phyloP scores from a whole-genome alignment of 2,888 invertebrate genomes.

The Cerceris rybyensis region DNA sequence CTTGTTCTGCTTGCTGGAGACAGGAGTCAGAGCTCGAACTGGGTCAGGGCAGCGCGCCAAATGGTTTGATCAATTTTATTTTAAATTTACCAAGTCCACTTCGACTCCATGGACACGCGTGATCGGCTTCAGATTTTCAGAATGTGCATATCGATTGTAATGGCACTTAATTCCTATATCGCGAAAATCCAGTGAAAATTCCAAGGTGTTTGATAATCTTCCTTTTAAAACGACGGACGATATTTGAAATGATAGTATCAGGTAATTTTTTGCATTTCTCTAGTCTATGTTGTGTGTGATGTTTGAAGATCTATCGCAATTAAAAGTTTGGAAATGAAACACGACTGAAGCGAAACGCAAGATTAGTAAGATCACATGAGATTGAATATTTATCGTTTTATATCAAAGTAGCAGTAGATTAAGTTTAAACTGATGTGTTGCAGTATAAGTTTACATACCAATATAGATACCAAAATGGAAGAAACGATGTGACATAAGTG shows the following conservation, averaged over 20 bases:
- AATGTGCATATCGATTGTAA: constrained; percentile 39
- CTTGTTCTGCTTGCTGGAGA: constrained; percentile 69
- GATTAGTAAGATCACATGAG: no score
- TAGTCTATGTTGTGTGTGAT: background rate
- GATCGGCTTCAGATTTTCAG: constrained; percentile 53
- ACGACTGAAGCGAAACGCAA: no score
- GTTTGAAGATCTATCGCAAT: background rate
- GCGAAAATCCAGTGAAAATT: background rate
- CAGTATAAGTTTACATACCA: no score
- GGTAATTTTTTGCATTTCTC: background rate
- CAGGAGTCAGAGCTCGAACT: constrained; percentile 73
- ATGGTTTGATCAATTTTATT: constrained; percentile 77
- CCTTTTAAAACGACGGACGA: background rate
- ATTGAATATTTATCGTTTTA: no score
- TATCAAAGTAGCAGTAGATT: no score
- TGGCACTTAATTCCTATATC: constrained; percentile 14
- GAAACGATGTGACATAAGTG: no score
- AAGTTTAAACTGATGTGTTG: no score
- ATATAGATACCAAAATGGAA: no score
- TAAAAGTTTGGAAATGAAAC: background rate
- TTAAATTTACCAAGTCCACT: constrained; percentile 74
- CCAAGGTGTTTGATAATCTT: background rate
- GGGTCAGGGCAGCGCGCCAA: constrained; percentile 79
- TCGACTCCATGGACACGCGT: constrained; percentile 49
- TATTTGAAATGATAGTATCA: background rate